Base-by-base conservation (phyloP, 2,888 invertebrate genomes). In the Xestia rhomboidea region DNA sequence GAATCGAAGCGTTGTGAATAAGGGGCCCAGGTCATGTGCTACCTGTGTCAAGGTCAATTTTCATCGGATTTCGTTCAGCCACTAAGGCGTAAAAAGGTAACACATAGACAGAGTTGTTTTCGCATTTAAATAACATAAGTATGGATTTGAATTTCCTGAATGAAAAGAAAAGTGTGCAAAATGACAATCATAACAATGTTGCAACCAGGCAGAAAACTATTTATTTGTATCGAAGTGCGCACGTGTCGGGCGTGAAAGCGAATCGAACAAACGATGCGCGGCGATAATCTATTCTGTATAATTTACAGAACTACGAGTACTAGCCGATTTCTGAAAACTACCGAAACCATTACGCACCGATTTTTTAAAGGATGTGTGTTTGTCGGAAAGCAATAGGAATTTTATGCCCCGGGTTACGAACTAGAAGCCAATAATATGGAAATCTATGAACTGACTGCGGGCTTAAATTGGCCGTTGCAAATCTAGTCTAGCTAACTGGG, bases 261-360 rank as follows among this genome's bases (percentile, higher is more conserved):
- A 79, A 63, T 73, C 63, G 1, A 68, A 73, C n/a, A 49, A 74
- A 68, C 63, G 21, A 79, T 8, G 41, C 34, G 13, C 18, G 24
- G 11, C 24, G 8, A 79, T 54, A 64, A 30, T 46, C 6, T 4
- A 46, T 60, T 62, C 30, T 62, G 62, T 18, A 0, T n/a, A n/a
- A n/a, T 18, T 30, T 8, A 30, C 18, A 8, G 30, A 30, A 18
- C 30, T 60, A 30, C 30, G 30, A n/a, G 30, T 60, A 30, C 30
- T 60, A n/a, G 30, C 30, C 18, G 8, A 30, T 30, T 30, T 60
- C 18, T 18, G 30, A 30, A 60, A 60, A 60, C 57, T 57, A 18
- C 57, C 7, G 3, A 46, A 30, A 30, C 13, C 27, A 13, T 21
- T 7, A 27, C 21, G 7, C 21, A 27, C 13, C 21, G 27, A 67